Conservation (phyloP, 2,888 invertebrate genomes). For the Julus scandinavius region DNA sequence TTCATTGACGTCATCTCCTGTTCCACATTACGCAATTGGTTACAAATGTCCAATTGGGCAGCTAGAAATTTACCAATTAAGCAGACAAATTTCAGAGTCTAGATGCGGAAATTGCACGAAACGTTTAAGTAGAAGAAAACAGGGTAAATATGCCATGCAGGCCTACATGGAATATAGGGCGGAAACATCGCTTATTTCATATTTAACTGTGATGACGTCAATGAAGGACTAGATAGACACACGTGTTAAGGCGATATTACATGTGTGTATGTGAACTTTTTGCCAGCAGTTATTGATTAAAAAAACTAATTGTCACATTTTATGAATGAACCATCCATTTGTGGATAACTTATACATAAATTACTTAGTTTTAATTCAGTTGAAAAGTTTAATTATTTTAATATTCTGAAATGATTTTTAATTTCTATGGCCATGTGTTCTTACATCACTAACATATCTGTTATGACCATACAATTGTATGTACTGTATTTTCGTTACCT, state of each 20-base stretch:
- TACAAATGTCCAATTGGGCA: not conserved
- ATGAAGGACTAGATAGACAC: not conserved
- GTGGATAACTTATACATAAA: too few relatives aligned
- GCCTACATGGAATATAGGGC: not conserved
- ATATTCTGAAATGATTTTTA: too few relatives aligned
- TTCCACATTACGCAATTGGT: not conserved
- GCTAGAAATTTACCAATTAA: not conserved
- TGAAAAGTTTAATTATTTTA: too few relatives aligned
- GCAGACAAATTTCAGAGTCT: not conserved
- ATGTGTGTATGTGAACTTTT: too few relatives aligned
- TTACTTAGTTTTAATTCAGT: too few relatives aligned
- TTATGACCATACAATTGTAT: too few relatives aligned
- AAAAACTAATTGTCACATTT: too few relatives aligned
- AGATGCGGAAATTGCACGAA: not conserved
- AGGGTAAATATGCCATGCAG: not conserved
- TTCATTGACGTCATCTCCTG: not conserved
- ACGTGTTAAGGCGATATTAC: not conserved
- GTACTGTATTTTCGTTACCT: too few relatives aligned
- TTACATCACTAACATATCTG: too few relatives aligned
- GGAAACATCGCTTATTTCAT: not conserved
- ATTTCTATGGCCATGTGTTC: too few relatives aligned
- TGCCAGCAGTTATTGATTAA: too few relatives aligned
- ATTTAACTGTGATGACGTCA: not conserved
- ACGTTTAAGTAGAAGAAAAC: not conserved
- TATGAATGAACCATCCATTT: too few relatives aligned